Evolutionary conservation across 2,797 vertebrate species (phyloP).

Genomic region (Rhincodon typus): DNA sequence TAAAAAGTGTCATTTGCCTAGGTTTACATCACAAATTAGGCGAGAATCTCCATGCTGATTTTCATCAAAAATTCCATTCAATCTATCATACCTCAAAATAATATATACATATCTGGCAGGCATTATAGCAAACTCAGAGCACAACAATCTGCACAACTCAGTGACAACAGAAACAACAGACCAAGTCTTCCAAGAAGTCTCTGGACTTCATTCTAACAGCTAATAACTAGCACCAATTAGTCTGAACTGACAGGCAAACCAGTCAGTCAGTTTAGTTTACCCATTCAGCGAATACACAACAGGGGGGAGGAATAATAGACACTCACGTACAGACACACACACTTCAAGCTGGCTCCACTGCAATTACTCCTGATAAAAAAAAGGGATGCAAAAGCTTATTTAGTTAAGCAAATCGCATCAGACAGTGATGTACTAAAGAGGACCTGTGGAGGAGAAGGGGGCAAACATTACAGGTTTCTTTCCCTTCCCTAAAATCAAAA

Average conservation of each 20-base stretch:
- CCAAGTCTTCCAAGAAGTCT: slow-evolving; percentile 17
- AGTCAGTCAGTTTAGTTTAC: neutral
- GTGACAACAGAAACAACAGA: slow-evolving; percentile 29
- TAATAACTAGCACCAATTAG: slow-evolving; percentile 8
- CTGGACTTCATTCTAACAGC: neutral
- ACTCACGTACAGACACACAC: neutral
- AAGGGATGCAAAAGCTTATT: neutral
- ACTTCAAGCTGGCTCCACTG: neutral
- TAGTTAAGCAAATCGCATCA: neutral
- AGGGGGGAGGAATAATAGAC: neutral
- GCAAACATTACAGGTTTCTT: neutral
- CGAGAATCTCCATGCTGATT: neutral
- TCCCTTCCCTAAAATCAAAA: neutral
- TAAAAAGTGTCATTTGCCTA: neutral
- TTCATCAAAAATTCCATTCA: slow-evolving; percentile 1
- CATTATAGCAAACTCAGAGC: slow-evolving; percentile 17
- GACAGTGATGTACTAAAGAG: neutral
- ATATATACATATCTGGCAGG: slow-evolving; percentile 2
- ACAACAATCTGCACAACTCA: slow-evolving; percentile 28
- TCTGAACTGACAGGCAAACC: neutral
- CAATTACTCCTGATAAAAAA: no score
- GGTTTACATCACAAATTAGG: neutral
- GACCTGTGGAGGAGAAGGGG: neutral
- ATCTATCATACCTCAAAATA: neutral
- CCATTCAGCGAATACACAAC: neutral